These are phyloP conservation scores for Drosophila gaucha DNA, from an alignment of 2,888 invertebrate genomes.

Conservation along the genomic window DNA sequence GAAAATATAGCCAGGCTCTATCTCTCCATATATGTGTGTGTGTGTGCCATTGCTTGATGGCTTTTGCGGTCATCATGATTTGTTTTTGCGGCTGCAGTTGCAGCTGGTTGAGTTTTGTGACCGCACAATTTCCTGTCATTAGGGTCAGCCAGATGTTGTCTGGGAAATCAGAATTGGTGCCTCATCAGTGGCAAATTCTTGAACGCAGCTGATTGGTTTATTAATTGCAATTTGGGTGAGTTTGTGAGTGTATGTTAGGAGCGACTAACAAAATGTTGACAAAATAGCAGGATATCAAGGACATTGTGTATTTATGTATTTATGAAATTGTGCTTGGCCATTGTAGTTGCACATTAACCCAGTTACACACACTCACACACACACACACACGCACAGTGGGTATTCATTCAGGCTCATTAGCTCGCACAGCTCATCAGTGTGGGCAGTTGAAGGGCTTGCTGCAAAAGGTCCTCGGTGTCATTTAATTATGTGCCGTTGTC, in stretches of 20 bases:
- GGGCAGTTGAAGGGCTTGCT: neutral
- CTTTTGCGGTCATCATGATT: conserved; percentile 74
- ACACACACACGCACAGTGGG: conserved; percentile 10
- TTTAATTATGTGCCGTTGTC: conserved; percentile 78
- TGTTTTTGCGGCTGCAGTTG: conserved; percentile 69
- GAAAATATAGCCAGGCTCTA: conserved; percentile 37
- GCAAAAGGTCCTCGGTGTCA: conserved; percentile 51
- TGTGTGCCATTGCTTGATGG: conserved; percentile 42
- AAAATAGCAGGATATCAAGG: conserved; percentile 22
- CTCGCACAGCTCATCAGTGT: conserved; percentile 26
- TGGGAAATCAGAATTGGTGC: conserved; percentile 55
- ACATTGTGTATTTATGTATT: conserved; percentile 59
- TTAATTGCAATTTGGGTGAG: conserved; percentile 57
- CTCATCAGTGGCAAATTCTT: conserved; percentile 42
- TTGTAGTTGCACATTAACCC: conserved; percentile 71
- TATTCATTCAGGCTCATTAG: conserved; percentile 59
- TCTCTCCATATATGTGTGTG: neutral
- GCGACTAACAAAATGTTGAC: conserved; percentile 17
- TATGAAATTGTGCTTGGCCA: conserved; percentile 39
- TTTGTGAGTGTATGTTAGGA: neutral
- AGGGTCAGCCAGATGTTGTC: conserved; percentile 67
- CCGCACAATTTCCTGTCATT: conserved; percentile 81
- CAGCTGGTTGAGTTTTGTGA: conserved; percentile 27
- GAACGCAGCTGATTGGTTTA: conserved; percentile 48
- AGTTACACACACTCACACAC: conserved; percentile 37